A percentile compares a stretch with the other conserved stretches of the same genome.
phyloP scores from a whole-genome alignment of 2,113 vertebrate species.

The Sigmodon hispidus region DNA sequence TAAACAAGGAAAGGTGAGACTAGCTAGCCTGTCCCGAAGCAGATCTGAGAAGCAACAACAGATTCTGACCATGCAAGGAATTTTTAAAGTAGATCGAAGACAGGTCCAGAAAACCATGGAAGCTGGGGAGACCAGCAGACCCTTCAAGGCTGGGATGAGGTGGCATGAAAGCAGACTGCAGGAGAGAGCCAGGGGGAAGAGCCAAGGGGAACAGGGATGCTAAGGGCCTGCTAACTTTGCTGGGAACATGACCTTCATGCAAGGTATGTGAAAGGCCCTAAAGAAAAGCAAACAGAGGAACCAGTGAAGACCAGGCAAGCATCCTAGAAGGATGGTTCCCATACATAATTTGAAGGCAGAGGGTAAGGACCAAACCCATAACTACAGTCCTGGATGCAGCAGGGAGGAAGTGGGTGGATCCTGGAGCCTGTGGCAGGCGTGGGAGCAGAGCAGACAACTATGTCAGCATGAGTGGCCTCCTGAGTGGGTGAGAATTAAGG shows the following conservation, averaged over 20 bases:
- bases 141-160: background rate
- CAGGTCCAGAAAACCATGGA: rapidly evolving
- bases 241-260: background rate
- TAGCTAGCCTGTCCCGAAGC: background rate
- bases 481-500: background rate
- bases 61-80: background rate
- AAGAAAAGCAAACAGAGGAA: background rate
- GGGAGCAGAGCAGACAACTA: background rate
- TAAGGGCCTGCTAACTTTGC: background rate
- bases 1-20: background rate
- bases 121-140: background rate
- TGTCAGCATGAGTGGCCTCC: background rate
- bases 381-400: background rate
- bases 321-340: background rate
- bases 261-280: background rate
- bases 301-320: background rate
- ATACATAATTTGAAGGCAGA: background rate
- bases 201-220: background rate
- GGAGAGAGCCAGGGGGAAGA: rapidly evolving
- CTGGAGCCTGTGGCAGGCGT: background rate
- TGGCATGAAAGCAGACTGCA: background rate
- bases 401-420: background rate
- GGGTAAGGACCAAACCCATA: background rate
- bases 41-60: background rate
- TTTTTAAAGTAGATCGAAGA: background rate